Evolutionary conservation across 2,888 invertebrate genomes (phyloP), one percentile per base, ranked within the genome.

Genomic region (Labia minor): DNA sequence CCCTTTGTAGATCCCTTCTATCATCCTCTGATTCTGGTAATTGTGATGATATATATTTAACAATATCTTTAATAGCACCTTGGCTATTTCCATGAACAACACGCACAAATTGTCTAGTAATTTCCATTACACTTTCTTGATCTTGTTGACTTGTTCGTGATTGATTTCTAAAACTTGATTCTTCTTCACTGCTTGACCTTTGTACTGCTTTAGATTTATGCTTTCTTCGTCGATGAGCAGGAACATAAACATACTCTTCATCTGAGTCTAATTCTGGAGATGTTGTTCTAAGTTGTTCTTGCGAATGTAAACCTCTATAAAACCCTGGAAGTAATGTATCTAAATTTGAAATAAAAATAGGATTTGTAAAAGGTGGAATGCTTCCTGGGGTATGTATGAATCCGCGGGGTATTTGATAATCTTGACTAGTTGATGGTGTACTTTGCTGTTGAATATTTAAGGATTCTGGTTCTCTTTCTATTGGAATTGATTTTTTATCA

Each of bases 1-100:
- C 86, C 74, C 90, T 85, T 74, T 89, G 88, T 69, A 88, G 81
- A 74, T 89, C 87, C 69, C 86, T 85, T 72, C 89, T 85, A 67
- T 80, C 79, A 37, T 77, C 76, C 65, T 76, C 75, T 73, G 86
- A 84, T 71, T 89, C 75, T 1, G 73, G 73, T 61, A 74, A 72
- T 18, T 72, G 70, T 4, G 71, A 63, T 26, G 71, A 70, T 33
- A 67, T 66, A 67, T 67, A 68, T 37, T 67, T 67, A 37, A 70
- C 65, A 64, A 69, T 62, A 20, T 69, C 67, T 11, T 66, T 65
- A 37, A 72, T 19, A 19, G 69, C 68, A 86, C 85, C 72, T 90
- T 87, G 61, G 6, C 68, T 64, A 14, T 67, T 62, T 18, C 64
- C 66, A 19, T 65, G 64, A n/a, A 67, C 66, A 4, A 88, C 89